Evolutionary conservation across 2,888 invertebrate species (phyloP).

Genomic region (Spisula subtruncata): DNA sequence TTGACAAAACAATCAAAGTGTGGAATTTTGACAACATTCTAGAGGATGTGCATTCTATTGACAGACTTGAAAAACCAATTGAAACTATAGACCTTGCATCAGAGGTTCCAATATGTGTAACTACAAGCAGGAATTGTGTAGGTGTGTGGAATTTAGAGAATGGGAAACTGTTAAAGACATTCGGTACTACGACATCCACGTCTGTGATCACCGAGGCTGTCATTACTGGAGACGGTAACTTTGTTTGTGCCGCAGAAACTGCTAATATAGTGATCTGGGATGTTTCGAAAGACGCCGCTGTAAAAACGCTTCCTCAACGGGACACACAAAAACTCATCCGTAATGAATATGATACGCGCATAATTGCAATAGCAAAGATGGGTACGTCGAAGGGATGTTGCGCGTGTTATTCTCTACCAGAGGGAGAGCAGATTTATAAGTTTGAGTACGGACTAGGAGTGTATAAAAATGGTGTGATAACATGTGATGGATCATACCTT

Average conservation of each 20-base stretch:
- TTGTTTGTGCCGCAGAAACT: constrained; percentile 96
- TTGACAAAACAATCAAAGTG: constrained; percentile 98
- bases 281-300: constrained; percentile 91
- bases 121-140: constrained; percentile 97
- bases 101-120: constrained; percentile 94
- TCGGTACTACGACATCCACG: constrained; percentile 96
- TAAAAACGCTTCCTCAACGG: constrained; percentile 94
- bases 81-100: constrained; percentile 92
- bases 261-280: constrained; percentile 97
- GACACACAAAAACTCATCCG: constrained; percentile 93
- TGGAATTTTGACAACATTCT: constrained; percentile 99
- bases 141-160: constrained; percentile 97
- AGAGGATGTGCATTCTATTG: constrained; percentile 93
- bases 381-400: constrained; percentile 75
- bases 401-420: constrained; percentile 88
- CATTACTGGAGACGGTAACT: constrained; percentile 94
- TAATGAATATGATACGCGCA: constrained; percentile 92
- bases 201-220: constrained; percentile 97
- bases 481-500: constrained; percentile 93
- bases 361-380: constrained; percentile 91
- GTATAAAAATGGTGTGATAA: constrained; percentile 93
- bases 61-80: constrained; percentile 97
- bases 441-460: constrained; percentile 93
- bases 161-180: constrained; percentile 94
- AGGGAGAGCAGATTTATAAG: constrained; percentile 93